Conservation (phyloP, 2,797 vertebrate species). For the Chelmon rostratus region DNA sequence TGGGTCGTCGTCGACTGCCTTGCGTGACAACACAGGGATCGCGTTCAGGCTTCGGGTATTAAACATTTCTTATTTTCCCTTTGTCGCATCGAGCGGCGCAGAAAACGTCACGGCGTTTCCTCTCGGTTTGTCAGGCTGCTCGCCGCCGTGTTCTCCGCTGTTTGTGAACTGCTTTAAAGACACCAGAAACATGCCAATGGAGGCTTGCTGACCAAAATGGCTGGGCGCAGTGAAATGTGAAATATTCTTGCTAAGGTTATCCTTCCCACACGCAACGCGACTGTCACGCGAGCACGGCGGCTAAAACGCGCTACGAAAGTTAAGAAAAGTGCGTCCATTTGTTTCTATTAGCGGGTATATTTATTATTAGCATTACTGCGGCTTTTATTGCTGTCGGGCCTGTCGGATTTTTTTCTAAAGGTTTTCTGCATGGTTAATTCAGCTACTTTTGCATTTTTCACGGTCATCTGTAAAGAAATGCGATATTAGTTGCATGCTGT, state of each 20-base stretch:
- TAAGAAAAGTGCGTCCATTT: constrained; percentile 32
- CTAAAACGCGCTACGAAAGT: background rate
- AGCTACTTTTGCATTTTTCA: constrained; percentile 20
- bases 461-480: background rate
- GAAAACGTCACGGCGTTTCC: background rate
- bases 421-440: constrained; percentile 63
- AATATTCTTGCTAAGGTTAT: constrained; percentile 73
- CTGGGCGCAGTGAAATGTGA: constrained; percentile 86
- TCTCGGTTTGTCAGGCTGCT: no score
- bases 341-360: constrained; percentile 13
- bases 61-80: constrained; percentile 45
- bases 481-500: background rate
- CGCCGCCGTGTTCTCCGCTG: constrained; percentile 29
- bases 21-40: constrained; percentile 84
- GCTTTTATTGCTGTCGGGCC: constrained; percentile 56
- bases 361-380: constrained; percentile 35
- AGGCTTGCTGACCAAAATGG: constrained; percentile 85
- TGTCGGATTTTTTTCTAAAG: constrained; percentile 19
- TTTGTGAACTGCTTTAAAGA: constrained; percentile 56
- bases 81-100: background rate
- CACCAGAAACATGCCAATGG: constrained; percentile 81
- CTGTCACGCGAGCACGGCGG: constrained; percentile 48
- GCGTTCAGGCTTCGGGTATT: constrained; percentile 79
- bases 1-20: constrained; percentile 83
- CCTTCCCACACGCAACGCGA: constrained; percentile 31